phyloP scores from a whole-genome alignment of 2,797 vertebrate species.

The Menidia menidia region DNA sequence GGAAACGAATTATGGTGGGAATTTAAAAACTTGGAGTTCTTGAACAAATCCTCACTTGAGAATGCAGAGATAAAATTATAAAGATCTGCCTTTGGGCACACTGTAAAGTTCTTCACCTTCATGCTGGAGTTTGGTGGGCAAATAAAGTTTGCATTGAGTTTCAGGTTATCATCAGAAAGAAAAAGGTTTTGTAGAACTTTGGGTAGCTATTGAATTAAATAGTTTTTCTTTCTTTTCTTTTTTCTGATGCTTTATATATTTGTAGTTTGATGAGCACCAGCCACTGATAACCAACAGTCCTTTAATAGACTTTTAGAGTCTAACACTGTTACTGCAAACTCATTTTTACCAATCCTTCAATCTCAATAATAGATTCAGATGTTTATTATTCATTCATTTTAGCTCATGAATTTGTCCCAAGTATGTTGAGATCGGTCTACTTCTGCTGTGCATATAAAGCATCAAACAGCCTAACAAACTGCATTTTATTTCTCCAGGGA shows the following conservation, averaged over 20 bases:
- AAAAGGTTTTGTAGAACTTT: not conserved
- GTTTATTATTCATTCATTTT: too few relatives aligned
- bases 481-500: too few relatives aligned
- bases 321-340: not conserved
- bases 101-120: not conserved
- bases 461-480: too few relatives aligned
- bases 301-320: not conserved
- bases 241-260: not conserved
- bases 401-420: too few relatives aligned
- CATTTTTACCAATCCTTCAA: too few relatives aligned
- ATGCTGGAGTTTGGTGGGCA: not conserved
- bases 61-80: conserved; percentile 1
- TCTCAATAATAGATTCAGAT: too few relatives aligned
- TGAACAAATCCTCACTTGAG: not conserved
- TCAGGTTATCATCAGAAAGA: conserved; percentile 1
- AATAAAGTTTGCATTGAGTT: not conserved
- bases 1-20: not conserved
- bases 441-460: too few relatives aligned
- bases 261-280: not conserved
- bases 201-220: not conserved
- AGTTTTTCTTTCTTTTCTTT: too few relatives aligned
- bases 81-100: not conserved
- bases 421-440: too few relatives aligned
- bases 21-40: not conserved
- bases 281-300: not conserved